Conservation (phyloP, 2,888 invertebrate genomes). For the Eustalomyia histrio region DNA sequence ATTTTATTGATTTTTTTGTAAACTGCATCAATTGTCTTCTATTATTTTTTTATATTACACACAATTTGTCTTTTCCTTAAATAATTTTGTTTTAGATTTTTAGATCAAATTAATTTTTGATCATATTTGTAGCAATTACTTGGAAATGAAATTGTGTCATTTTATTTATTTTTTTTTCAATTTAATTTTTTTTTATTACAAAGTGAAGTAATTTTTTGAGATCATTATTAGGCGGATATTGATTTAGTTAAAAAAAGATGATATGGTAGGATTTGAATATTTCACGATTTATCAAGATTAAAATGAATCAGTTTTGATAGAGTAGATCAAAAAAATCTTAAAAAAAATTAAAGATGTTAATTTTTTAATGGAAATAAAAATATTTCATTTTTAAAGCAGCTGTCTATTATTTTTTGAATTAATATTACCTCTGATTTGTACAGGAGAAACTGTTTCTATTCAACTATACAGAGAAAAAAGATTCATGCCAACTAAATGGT, state of each 20-base stretch:
- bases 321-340: too few relatives aligned
- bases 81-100: not conserved
- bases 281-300: too few relatives aligned
- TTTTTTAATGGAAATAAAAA: too few relatives aligned
- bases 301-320: too few relatives aligned
- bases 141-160: constrained; percentile 7
- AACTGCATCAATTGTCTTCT: not conserved
- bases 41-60: not conserved
- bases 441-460: too few relatives aligned
- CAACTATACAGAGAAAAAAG: too few relatives aligned
- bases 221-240: constrained; percentile 9
- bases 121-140: constrained; percentile 16
- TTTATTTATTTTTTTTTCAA: not conserved
- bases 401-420: too few relatives aligned
- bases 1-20: not conserved
- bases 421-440: too few relatives aligned
- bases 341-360: too few relatives aligned
- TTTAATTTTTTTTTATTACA: constrained; percentile 1
- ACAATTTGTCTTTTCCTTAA: not conserved
- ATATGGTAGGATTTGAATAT: not conserved
- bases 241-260: not conserved
- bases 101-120: constrained; percentile 4
- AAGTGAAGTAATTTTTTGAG: not conserved
- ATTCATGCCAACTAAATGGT: too few relatives aligned
- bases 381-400: too few relatives aligned